Base-by-base conservation (phyloP, 1,140 invertebrate genomes). In the Drosophila virilis region DNA sequence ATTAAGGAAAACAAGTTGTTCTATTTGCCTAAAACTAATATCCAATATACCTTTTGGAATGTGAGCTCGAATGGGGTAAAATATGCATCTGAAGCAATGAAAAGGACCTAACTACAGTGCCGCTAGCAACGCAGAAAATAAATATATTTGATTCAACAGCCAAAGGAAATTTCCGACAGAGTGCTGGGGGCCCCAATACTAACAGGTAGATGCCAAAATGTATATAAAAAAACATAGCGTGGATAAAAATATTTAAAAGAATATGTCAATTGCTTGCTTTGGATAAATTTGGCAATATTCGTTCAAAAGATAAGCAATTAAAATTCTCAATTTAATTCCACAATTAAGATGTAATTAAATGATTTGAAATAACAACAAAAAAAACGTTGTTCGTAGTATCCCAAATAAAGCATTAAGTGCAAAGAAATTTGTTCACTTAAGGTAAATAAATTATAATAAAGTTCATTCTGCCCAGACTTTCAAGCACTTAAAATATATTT, bases 121-220 rank as follows among this genome's bases (percentile, higher is more conserved):
- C 45, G 28, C 12, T 9, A 66, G 62, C 52, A 65, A 50, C n/a
- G 54, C 35, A 60, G 48, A 48, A 74, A 52, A 74, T 74, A 61
- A 74, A 74, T 68, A 64, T 74, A 40, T 42, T 68, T 60, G 50
- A 12, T 38, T 66, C 40, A 59, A 68, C 35, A 38, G 64, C 46
- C n/a, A 68, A 42, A 35, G 48, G 65, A 55, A 68, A 42, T 61
- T 51, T 68, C 42, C 37, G 17, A 28, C 42, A 55, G 1, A 9
- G 17, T 13, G n/a, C 43, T 50, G 28, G 12, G 43, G 35, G 12
- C n/a, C n/a, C 17, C n/a, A 43, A 40, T 15, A 46, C 68, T 46
- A 15, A 55, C 50, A 66, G 54, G 22, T 71, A 15, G 3, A 17
- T 37, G 7, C 32, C 1, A 7, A 51, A 32, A 35, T 35, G 7